A percentile compares a stretch with the other conserved stretches of the same genome.
Conservation (phyloP, 1,140 invertebrate genomes). For the Sycophaga agraensis region DNA sequence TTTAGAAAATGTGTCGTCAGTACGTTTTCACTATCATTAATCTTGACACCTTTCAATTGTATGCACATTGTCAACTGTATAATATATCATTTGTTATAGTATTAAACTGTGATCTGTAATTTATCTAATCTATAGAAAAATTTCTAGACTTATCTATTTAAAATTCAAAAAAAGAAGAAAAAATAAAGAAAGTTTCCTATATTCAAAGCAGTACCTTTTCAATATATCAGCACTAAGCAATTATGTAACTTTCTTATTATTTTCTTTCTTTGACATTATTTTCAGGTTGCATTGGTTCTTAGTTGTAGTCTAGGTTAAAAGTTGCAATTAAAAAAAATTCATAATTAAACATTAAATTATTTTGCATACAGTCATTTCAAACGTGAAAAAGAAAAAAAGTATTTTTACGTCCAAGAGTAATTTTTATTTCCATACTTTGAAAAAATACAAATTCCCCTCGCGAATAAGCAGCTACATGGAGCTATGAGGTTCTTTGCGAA, state of each 20-base stretch:
- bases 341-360: background rate
- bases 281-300: slow-evolving; percentile 2
- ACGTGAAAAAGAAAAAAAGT: too few species aligned
- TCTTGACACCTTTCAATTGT: slow-evolving; percentile 4
- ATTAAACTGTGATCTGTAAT: slow-evolving; percentile 9
- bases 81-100: background rate
- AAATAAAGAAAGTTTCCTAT: slow-evolving; percentile 9
- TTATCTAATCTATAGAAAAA: background rate
- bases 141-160: background rate
- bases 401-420: too few species aligned
- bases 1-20: slow-evolving; percentile 8
- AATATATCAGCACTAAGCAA: background rate
- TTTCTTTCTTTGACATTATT: slow-evolving; percentile 10
- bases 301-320: background rate
- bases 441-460: too few species aligned
- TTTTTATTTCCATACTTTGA: too few species aligned
- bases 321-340: background rate
- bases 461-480: too few species aligned
- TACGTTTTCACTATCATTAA: slow-evolving; percentile 8
- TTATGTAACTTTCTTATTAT: slow-evolving; percentile 1
- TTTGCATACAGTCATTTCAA: too few species aligned
- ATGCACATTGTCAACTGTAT: slow-evolving; percentile 12
- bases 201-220: background rate
- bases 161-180: slow-evolving; percentile 1
- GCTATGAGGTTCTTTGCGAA: too few species aligned